These are phyloP conservation scores for Amphiura filiformis DNA, from an alignment of 35 echinoderm and acorn worm species.

Conservation along the genomic window DNA sequence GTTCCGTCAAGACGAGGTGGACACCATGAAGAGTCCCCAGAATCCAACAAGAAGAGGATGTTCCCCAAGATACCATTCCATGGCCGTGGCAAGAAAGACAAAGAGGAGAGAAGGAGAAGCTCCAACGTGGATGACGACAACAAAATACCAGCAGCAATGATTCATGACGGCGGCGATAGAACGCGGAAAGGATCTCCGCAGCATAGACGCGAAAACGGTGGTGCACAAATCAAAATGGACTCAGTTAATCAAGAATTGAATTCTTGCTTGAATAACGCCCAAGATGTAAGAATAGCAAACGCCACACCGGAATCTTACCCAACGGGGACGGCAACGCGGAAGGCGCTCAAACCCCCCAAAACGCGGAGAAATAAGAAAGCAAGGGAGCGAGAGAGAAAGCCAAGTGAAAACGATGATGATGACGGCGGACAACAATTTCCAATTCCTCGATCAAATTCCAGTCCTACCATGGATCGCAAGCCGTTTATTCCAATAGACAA, in stretches of 20 bases:
- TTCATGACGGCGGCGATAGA: neutral
- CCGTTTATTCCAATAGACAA: conserved; percentile 15
- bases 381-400: conserved; percentile 38
- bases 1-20: neutral
- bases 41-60: conserved; percentile 57
- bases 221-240: conserved; percentile 26
- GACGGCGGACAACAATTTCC: conserved; percentile 31
- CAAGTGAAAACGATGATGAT: conserved; percentile 14
- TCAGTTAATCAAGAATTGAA: conserved; percentile 60
- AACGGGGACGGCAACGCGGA: conserved; percentile 21
- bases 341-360: conserved; percentile 56
- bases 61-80: conserved; percentile 51
- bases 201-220: conserved; percentile 38
- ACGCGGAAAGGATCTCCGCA: conserved; percentile 14
- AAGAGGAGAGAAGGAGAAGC: conserved; percentile 40
- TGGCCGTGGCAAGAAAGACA: conserved; percentile 12
- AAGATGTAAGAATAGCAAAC: conserved; percentile 7
- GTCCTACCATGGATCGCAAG: conserved; percentile 56
- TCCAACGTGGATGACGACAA: conserved; percentile 27
- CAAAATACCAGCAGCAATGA: neutral
- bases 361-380: conserved; percentile 11
- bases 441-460: conserved; percentile 53
- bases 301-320: conserved; percentile 12
- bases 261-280: conserved; percentile 36
- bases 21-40: conserved; percentile 23